phyloP scores from a whole-genome alignment of 1,140 invertebrate genomes.

The Protaetia brevitarsis region DNA sequence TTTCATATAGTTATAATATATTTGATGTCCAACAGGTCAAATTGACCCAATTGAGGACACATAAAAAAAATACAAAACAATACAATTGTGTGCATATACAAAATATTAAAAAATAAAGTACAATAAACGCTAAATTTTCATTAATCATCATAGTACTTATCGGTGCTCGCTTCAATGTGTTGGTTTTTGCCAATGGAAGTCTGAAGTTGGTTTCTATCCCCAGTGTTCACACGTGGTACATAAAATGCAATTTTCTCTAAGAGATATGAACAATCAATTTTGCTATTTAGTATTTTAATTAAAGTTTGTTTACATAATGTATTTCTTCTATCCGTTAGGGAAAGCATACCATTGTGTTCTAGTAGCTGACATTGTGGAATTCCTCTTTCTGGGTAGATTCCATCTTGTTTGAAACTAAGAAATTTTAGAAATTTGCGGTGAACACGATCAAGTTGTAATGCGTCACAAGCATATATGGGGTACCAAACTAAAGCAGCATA shows the following conservation, averaged over 20 bases:
- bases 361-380: background rate
- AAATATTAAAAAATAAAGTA: background rate
- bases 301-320: background rate
- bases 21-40: background rate
- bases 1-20: no score
- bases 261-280: background rate
- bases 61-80: background rate
- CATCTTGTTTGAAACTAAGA: background rate
- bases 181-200: background rate
- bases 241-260: background rate
- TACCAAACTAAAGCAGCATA: constrained; percentile 4
- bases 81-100: background rate
- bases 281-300: background rate
- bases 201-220: background rate
- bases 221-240: no score
- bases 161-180: background rate
- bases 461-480: background rate
- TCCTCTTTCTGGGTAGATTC: background rate
- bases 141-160: background rate
- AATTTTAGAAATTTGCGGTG: background rate
- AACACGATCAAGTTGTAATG: background rate
- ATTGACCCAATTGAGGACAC: background rate
- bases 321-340: background rate
- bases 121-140: background rate
- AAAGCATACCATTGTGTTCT: background rate